These are phyloP conservation scores for Macrotis lagotis DNA, from an alignment of 2,113 vertebrate species.

Conservation along the genomic window DNA sequence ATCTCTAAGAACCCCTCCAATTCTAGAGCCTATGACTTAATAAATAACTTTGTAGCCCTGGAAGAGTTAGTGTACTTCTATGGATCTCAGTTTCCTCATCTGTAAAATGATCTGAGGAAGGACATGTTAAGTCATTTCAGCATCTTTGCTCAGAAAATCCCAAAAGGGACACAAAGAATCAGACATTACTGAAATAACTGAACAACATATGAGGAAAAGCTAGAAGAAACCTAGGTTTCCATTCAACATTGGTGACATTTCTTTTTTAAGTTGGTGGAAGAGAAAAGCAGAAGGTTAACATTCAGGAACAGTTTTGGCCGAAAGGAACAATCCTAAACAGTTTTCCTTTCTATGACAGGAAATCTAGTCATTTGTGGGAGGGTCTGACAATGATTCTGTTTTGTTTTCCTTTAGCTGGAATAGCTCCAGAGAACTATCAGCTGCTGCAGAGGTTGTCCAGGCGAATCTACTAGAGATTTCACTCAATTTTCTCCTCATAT, in stretches of 20 bases:
- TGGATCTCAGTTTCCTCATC: background rate
- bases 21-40: background rate
- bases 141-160: background rate
- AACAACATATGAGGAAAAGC: background rate
- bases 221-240: background rate
- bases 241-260: rapidly evolving
- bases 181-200: background rate
- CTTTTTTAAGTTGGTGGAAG: background rate
- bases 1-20: background rate
- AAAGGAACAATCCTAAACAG: background rate
- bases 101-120: background rate
- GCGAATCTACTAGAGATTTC: background rate
- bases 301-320: slow-evolving; percentile 22
- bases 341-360: background rate
- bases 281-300: background rate
- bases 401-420: slow-evolving; percentile 58
- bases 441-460: slow-evolving; percentile 34
- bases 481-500: background rate
- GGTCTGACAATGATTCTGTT: background rate
- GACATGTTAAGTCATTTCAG: background rate
- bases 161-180: background rate
- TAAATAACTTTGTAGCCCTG: background rate
- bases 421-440: slow-evolving; percentile 55
- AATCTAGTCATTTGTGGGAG: slow-evolving; percentile 28
- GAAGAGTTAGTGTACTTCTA: background rate